Evolutionary conservation across 2,888 invertebrate genomes (phyloP).

Genomic region (Hirudinaria manillensis): DNA sequence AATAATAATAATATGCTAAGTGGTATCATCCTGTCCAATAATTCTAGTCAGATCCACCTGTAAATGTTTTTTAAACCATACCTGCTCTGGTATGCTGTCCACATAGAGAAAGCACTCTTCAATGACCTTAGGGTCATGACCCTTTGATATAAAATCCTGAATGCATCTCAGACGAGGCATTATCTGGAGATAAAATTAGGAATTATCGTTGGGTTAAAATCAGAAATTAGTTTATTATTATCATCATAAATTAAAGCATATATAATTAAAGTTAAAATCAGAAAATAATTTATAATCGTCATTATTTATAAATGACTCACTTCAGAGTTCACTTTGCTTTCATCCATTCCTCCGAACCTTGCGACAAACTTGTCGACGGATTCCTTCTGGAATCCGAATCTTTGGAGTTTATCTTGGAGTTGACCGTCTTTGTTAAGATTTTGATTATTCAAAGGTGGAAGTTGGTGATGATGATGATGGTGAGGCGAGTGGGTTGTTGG

Average conservation of each 20-base stretch:
- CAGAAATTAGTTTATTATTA: not conserved
- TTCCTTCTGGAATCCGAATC: not conserved
- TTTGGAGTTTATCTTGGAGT: not conserved
- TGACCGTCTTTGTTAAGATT: not conserved
- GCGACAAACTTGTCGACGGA: not conserved
- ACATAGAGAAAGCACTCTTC: not conserved
- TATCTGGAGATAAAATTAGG: not conserved
- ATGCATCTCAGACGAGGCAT: not conserved
- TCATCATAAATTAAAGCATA: too few relatives aligned
- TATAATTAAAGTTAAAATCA: too few relatives aligned
- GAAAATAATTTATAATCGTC: too few relatives aligned
- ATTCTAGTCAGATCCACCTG: too few relatives aligned
- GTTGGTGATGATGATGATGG: not conserved
- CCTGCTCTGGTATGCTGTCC: not conserved
- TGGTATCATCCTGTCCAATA: too few relatives aligned
- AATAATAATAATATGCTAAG: too few relatives aligned
- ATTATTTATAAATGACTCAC: too few relatives aligned
- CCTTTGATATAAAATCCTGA: not conserved
- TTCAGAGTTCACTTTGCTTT: conserved; percentile 5
- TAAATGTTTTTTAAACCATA: too few relatives aligned
- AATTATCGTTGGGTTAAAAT: not conserved
- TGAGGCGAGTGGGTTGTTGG: not conserved
- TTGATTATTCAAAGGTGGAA: not conserved
- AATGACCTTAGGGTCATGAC: not conserved
- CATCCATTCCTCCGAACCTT: not conserved